These are phyloP conservation scores for Clusia tigrina DNA, from an alignment of 2,888 invertebrate species.

Conservation along the genomic window DNA sequence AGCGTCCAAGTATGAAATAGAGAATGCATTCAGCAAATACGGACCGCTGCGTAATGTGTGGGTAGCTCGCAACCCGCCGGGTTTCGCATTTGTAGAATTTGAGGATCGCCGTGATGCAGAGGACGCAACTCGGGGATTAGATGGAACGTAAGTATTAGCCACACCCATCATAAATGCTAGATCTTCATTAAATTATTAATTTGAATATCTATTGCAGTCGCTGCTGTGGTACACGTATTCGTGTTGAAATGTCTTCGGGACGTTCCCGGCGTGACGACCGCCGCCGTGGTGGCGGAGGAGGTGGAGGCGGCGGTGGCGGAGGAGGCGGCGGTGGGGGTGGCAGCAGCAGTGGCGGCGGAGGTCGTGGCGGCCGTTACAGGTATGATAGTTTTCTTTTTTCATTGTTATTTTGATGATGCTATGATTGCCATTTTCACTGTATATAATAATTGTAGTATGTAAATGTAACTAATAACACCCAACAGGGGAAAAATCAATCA, in stretches of 20 bases:
- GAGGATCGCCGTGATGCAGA: conserved; percentile 86
- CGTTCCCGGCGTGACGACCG: conserved; percentile 78
- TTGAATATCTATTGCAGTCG: conserved; percentile 76
- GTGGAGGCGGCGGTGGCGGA: conserved; percentile 52
- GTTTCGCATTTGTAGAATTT: conserved; percentile 87
- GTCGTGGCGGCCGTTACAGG: conserved; percentile 57
- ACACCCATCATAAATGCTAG: conserved; percentile 10
- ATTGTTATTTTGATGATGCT: too few species aligned
- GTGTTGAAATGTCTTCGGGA: conserved; percentile 93
- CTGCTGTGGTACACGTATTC: conserved; percentile 87
- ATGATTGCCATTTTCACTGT: conserved; percentile 14
- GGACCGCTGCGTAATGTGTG: conserved; percentile 87
- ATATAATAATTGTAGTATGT: conserved; percentile 17
- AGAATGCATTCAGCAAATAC: conserved; percentile 84
- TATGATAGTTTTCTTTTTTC: conserved; percentile 42
- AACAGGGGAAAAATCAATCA: too few species aligned
- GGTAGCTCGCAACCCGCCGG: conserved; percentile 91
- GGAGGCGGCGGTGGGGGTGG: conserved; percentile 49
- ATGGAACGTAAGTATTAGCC: conserved; percentile 75
- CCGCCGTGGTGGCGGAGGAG: conserved; percentile 60
- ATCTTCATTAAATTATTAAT: conserved; percentile 2
- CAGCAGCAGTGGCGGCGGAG: conserved; percentile 40
- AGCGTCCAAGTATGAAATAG: conserved; percentile 85
- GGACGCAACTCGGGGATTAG: conserved; percentile 81
- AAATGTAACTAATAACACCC: conserved; percentile 4